These are phyloP conservation scores for Lerema accius DNA, from an alignment of 1,140 invertebrate species.

Conservation along the genomic window DNA sequence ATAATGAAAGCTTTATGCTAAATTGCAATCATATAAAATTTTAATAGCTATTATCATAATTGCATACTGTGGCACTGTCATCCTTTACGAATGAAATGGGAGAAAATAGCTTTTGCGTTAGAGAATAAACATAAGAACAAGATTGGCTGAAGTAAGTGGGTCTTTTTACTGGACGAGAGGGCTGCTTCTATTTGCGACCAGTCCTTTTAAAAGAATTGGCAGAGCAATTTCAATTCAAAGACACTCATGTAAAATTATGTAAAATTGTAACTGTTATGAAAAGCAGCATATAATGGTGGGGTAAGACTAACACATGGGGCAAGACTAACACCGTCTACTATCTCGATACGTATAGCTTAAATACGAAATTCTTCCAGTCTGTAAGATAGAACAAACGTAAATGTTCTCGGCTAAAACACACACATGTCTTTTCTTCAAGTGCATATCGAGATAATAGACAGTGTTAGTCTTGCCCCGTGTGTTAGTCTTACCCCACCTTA, in stretches of 20 bases:
- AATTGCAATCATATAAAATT: slow-evolving; percentile 3
- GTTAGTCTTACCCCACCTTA: too few relatives aligned
- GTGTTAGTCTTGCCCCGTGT: too few relatives aligned
- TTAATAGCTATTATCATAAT: slow-evolving; percentile 3
- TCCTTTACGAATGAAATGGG: background rate
- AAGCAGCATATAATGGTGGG: too few relatives aligned
- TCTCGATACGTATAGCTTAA: too few relatives aligned
- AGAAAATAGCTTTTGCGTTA: background rate
- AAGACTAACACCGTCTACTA: too few relatives aligned
- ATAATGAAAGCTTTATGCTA: background rate
- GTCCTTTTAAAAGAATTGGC: slow-evolving; percentile 11
- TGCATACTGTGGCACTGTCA: background rate
- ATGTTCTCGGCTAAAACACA: too few relatives aligned
- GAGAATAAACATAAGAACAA: slow-evolving; percentile 18
- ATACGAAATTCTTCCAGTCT: too few relatives aligned
- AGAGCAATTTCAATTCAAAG: slow-evolving; percentile 15
- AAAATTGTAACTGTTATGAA: too few relatives aligned
- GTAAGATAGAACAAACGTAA: too few relatives aligned
- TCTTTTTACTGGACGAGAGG: slow-evolving; percentile 2
- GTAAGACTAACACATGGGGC: too few relatives aligned
- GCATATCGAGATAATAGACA: too few relatives aligned
- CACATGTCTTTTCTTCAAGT: too few relatives aligned
- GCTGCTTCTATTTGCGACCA: slow-evolving; percentile 14
- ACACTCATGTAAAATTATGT: background rate
- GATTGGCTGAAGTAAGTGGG: background rate